Evolutionary conservation across 2,888 invertebrate species (phyloP).

Genomic region (Lasioglossum morio): DNA sequence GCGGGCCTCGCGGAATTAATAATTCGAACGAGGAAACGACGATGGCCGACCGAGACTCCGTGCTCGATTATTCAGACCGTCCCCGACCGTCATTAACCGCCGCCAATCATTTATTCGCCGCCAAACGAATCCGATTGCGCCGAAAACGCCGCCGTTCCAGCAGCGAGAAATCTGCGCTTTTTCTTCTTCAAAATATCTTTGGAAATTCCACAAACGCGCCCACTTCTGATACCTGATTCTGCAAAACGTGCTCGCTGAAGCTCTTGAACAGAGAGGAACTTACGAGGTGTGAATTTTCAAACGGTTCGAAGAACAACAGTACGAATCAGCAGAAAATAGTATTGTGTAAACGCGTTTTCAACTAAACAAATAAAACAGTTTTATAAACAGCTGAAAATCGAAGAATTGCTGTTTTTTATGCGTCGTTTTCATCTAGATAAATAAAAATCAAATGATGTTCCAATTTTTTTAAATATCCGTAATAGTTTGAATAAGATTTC

Average conservation of each 20-base stretch:
- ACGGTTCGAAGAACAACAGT: neutral
- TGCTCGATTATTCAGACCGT: constrained; percentile 16
- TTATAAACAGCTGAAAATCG: too few species aligned
- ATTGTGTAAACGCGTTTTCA: too few species aligned
- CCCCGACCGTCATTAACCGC: constrained; percentile 15
- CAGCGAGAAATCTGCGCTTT: neutral
- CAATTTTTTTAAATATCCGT: too few species aligned
- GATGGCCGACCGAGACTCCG: neutral
- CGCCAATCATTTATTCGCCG: constrained; percentile 29
- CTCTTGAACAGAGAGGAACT: too few species aligned
- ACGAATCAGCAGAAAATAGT: too few species aligned
- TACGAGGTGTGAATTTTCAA: neutral
- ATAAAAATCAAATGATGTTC: too few species aligned
- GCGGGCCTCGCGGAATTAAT: constrained; percentile 21
- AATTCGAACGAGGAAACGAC: constrained; percentile 23
- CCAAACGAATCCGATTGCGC: neutral
- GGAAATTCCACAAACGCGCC: neutral
- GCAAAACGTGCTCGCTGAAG: neutral
- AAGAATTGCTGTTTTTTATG: too few species aligned
- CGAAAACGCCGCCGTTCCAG: neutral
- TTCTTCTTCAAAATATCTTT: neutral
- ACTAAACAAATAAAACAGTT: too few species aligned
- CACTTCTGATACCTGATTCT: too few species aligned
- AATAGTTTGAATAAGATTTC: too few species aligned
- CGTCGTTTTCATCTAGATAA: too few species aligned